Conservation (phyloP, 2,797 vertebrate genomes). For the Florisuga fusca region DNA sequence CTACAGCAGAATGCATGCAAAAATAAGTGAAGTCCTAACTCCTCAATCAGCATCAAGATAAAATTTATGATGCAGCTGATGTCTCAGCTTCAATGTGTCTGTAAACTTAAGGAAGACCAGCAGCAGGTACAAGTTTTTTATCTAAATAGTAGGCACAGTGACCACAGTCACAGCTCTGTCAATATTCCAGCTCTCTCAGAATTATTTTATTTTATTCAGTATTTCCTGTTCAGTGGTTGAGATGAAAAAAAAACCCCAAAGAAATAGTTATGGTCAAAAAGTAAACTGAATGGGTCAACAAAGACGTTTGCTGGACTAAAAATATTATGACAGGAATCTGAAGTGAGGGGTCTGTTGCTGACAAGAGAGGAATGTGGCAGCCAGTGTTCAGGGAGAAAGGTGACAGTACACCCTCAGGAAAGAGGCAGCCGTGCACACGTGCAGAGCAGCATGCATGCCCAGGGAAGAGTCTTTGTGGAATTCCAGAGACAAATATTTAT, state of each 20-base stretch:
- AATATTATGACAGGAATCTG: not conserved
- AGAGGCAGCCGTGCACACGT: not conserved
- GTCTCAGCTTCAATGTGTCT: not conserved
- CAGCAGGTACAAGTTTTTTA: not conserved
- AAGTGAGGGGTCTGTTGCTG: not conserved
- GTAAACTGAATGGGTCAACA: not conserved
- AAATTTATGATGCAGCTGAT: not conserved
- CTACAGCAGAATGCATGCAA: not conserved
- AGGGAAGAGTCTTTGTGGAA: not conserved
- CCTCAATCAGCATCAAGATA: not conserved
- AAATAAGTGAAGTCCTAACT: not conserved
- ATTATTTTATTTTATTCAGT: not conserved
- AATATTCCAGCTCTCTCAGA: not conserved
- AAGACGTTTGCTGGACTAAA: not conserved
- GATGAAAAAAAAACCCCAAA: not conserved
- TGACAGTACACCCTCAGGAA: not conserved
- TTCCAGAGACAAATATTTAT: slow-evolving; percentile 16
- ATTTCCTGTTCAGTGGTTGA: not conserved
- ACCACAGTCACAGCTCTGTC: not conserved
- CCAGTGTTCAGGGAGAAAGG: not conserved
- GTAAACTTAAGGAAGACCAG: not conserved
- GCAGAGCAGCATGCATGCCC: not conserved
- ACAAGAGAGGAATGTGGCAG: not conserved
- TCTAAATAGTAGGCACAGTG: not conserved
- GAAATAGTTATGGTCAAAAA: not conserved